Evolutionary conservation across 2,888 invertebrate genomes (phyloP).

Genomic region (Dexiosoma caninum): DNA sequence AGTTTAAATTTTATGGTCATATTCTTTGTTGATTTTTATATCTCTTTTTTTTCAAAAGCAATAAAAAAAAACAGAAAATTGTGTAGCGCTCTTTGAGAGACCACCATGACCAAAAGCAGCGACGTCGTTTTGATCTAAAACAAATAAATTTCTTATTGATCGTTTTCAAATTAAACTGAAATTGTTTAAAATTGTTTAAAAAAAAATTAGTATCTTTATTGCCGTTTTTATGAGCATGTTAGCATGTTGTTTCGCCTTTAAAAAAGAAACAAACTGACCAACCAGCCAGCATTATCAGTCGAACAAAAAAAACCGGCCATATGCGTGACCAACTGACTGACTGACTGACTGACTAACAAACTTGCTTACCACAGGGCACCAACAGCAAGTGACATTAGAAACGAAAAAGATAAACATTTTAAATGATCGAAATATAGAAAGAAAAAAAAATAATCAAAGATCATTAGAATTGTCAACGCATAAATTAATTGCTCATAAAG

Average conservation of each 20-base stretch:
- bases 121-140: slow-evolving; percentile 9
- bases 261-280: neutral
- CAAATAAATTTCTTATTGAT: slow-evolving; percentile 23
- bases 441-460: slow-evolving; percentile 56
- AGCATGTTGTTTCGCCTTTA: slow-evolving; percentile 32
- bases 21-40: neutral
- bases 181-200: slow-evolving; percentile 21
- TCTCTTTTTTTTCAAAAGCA: slow-evolving; percentile 2
- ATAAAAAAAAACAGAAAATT: slow-evolving; percentile 48
- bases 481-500: slow-evolving; percentile 76
- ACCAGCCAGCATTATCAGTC: neutral
- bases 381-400: slow-evolving; percentile 54
- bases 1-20: slow-evolving; percentile 41
- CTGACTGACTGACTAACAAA: too few species aligned
- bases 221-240: slow-evolving; percentile 33
- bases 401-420: slow-evolving; percentile 39
- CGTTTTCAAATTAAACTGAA: slow-evolving; percentile 25
- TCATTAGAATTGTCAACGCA: slow-evolving; percentile 76
- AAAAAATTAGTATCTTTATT: slow-evolving; percentile 44
- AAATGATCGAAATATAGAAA: slow-evolving; percentile 27
- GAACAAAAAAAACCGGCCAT: too few species aligned
- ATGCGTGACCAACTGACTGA: neutral
- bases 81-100: slow-evolving; percentile 23
- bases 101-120: slow-evolving; percentile 53
- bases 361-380: neutral